Evolutionary conservation across 2,888 invertebrate genomes (phyloP).

Genomic region (Fragum whitleyi): DNA sequence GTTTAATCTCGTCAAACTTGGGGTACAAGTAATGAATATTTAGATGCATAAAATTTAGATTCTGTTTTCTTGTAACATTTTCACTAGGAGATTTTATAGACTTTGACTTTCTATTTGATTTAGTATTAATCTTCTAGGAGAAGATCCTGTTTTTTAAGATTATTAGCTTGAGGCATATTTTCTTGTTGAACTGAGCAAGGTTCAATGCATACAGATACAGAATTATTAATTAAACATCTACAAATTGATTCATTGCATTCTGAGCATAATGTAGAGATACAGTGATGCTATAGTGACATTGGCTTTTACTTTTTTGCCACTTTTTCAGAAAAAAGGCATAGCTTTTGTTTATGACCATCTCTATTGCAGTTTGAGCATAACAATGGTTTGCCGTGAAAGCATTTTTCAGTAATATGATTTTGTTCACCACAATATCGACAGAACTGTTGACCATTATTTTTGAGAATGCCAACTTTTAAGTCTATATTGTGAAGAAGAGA

Average conservation of each 20-base stretch:
- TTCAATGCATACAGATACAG: background rate
- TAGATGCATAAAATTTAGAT: background rate
- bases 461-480: background rate
- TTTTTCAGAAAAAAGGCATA: background rate
- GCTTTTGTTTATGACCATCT: background rate
- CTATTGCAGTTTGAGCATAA: background rate
- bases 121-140: background rate
- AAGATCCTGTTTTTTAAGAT: background rate
- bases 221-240: background rate
- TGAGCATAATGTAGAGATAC: background rate
- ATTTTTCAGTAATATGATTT: background rate
- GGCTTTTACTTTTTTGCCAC: background rate
- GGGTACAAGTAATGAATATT: conserved; percentile 15
- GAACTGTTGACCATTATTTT: background rate
- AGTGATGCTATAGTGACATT: background rate
- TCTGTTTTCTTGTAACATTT: background rate
- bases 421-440: background rate
- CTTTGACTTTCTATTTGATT: too few relatives aligned
- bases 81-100: too few relatives aligned
- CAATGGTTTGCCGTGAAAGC: background rate
- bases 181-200: too few relatives aligned
- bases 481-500: background rate
- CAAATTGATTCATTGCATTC: background rate
- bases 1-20: conserved; percentile 20
- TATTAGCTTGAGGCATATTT: background rate